Conservation (phyloP, 1,140 invertebrate genomes). For the Aleiodes sp. region DNA sequence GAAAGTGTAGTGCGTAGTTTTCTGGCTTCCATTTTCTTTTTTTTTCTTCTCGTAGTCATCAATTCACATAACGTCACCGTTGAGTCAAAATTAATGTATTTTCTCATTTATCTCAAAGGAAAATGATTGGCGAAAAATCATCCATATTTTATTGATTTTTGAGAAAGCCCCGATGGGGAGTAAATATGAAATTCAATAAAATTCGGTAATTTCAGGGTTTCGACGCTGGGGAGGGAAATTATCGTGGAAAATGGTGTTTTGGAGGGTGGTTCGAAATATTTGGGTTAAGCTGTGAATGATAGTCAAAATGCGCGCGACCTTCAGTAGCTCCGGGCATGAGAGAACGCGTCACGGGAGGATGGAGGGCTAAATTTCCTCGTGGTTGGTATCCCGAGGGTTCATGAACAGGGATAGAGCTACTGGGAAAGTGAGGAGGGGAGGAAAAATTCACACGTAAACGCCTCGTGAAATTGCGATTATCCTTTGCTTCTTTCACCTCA, state of each 20-base stretch:
- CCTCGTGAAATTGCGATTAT: slow-evolving; percentile 28
- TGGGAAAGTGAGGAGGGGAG: slow-evolving; percentile 27
- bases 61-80: slow-evolving; percentile 15
- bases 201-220: neutral
- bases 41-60: neutral
- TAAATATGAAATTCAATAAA: neutral
- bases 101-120: slow-evolving; percentile 36
- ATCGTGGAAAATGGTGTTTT: neutral
- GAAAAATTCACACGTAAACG: slow-evolving; percentile 29
- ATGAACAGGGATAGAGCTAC: neutral
- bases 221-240: neutral
- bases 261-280: slow-evolving; percentile 40
- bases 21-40: neutral
- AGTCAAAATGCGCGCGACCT: slow-evolving; percentile 27
- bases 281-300: slow-evolving; percentile 53
- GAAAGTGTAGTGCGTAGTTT: slow-evolving; percentile 11
- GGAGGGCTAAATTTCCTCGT: too few relatives aligned
- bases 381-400: too few relatives aligned
- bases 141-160: neutral
- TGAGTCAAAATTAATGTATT: slow-evolving; percentile 41
- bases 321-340: neutral
- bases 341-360: neutral
- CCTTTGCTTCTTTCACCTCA: slow-evolving; percentile 23
- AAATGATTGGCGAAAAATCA: slow-evolving; percentile 28
- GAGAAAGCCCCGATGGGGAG: too few relatives aligned